phyloP scores from a whole-genome alignment of 2,888 invertebrate species.

The Bombylius major region DNA sequence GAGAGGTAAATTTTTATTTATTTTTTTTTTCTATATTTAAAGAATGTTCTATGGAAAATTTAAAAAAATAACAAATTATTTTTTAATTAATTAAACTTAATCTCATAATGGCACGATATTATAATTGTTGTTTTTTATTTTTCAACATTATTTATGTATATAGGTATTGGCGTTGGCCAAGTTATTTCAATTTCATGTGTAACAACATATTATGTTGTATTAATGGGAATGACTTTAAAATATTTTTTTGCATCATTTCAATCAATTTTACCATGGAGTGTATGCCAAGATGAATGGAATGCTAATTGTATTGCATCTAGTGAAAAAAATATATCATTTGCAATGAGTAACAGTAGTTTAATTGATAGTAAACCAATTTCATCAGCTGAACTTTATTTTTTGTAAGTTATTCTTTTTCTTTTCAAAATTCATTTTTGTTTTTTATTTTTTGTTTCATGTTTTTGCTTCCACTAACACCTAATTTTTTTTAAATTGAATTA shows the following conservation, averaged over 20 bases:
- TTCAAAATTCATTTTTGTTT: no score
- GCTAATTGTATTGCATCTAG: slow-evolving; percentile 35
- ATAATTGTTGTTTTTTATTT: not conserved
- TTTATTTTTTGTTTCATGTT: no score
- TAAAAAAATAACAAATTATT: no score
- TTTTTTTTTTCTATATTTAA: not conserved
- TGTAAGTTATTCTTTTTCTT: slow-evolving; percentile 28
- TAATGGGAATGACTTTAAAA: slow-evolving; percentile 51
- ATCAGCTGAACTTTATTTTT: slow-evolving; percentile 37
- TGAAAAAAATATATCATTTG: slow-evolving; percentile 17
- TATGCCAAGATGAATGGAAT: slow-evolving; percentile 43
- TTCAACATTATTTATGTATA: slow-evolving; percentile 5
- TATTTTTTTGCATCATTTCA: slow-evolving; percentile 51
- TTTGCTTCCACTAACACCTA: no score
- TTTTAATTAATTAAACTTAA: no score
- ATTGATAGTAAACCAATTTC: slow-evolving; percentile 20
- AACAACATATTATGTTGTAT: slow-evolving; percentile 51
- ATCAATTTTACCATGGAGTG: slow-evolving; percentile 48
- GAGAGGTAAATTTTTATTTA: slow-evolving; percentile 42
- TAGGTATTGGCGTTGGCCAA: slow-evolving; percentile 47
- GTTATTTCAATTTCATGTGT: slow-evolving; percentile 43
- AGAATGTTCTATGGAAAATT: no score
- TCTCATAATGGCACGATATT: no score
- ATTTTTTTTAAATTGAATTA: no score
- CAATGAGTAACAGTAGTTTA: slow-evolving; percentile 2